A percentile compares a stretch with the other conserved stretches of the same genome.
These are phyloP conservation scores for Xylophagus ater DNA, from an alignment of 2,888 invertebrate species.

Conservation along the genomic window DNA sequence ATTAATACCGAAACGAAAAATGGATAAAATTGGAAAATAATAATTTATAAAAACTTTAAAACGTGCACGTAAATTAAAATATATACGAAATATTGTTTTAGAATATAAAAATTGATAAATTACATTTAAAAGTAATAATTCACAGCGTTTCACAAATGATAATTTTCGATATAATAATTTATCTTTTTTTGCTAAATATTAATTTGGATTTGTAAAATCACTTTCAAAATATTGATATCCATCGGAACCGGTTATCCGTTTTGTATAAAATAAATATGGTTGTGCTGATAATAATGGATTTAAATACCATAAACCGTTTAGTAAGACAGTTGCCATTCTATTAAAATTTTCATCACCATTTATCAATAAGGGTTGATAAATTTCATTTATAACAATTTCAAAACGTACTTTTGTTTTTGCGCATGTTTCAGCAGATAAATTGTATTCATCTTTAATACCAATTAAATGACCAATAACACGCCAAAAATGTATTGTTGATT, in stretches of 20 bases:
- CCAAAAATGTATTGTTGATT: conserved; percentile 69
- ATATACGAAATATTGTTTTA: conserved; percentile 41
- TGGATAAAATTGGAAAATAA: conserved; percentile 53
- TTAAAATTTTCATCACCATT: conserved; percentile 49
- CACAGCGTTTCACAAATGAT: conserved; percentile 8
- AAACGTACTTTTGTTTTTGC: conserved; percentile 44
- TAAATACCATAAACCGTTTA: conserved; percentile 53
- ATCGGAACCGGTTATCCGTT: conserved; percentile 41
- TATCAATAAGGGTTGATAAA: conserved; percentile 45
- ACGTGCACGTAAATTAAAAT: conserved; percentile 46
- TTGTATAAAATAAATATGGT: conserved; percentile 43
- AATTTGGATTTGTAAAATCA: conserved; percentile 11
- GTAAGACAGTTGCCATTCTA: conserved; percentile 46
- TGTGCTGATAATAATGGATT: conserved; percentile 47
- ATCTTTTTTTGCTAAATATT: neutral
- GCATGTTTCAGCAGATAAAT: conserved; percentile 48
- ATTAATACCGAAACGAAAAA: conserved; percentile 46
- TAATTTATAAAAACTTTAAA: conserved; percentile 47
- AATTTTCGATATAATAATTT: conserved; percentile 11
- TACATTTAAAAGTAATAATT: conserved; percentile 12
- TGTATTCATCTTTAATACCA: conserved; percentile 65
- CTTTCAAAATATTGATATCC: conserved; percentile 37
- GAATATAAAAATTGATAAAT: conserved; percentile 26
- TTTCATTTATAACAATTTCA: conserved; percentile 42
- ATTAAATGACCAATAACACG: conserved; percentile 61